A percentile compares a stretch with the other conserved stretches of the same genome.
Evolutionary conservation across 2,797 vertebrate genomes (phyloP).

Genomic region (Tragopan temminckii): DNA sequence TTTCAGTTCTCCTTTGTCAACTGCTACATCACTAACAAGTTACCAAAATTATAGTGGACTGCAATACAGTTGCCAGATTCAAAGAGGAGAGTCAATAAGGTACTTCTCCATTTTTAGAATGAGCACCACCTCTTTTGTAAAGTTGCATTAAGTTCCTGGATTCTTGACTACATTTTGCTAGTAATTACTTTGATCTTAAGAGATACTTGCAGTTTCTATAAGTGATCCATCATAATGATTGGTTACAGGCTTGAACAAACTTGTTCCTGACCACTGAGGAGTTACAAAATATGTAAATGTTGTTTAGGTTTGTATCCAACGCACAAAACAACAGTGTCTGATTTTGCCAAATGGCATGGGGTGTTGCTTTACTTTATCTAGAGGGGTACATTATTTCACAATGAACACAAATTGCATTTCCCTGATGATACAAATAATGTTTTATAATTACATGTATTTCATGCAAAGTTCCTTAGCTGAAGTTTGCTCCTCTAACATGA

Average conservation of each 20-base stretch:
- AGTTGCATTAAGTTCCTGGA: neutral
- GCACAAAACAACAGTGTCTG: neutral
- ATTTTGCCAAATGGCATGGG: neutral
- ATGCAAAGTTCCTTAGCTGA: conserved; percentile 24
- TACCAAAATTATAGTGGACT: conserved; percentile 10
- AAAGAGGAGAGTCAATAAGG: neutral
- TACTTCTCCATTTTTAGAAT: neutral
- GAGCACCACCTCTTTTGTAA: neutral
- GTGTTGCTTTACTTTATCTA: conserved; percentile 31
- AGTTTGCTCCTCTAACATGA: neutral
- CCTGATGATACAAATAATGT: neutral
- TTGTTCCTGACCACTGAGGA: neutral
- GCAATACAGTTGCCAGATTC: conserved; percentile 7
- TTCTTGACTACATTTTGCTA: conserved; percentile 22
- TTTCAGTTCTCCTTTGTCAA: neutral
- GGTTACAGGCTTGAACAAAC: conserved; percentile 8
- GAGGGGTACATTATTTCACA: neutral
- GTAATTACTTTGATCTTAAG: conserved; percentile 8
- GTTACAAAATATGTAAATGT: conserved; percentile 40
- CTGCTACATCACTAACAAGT: neutral
- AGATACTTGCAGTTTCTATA: neutral
- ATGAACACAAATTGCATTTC: conserved; percentile 36
- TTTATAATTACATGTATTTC: conserved; percentile 16
- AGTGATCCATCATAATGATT: conserved; percentile 21
- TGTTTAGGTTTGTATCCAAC: conserved; percentile 29